Conservation (phyloP, 2,797 vertebrate species). For the Pseudopleuronectes americanus region DNA sequence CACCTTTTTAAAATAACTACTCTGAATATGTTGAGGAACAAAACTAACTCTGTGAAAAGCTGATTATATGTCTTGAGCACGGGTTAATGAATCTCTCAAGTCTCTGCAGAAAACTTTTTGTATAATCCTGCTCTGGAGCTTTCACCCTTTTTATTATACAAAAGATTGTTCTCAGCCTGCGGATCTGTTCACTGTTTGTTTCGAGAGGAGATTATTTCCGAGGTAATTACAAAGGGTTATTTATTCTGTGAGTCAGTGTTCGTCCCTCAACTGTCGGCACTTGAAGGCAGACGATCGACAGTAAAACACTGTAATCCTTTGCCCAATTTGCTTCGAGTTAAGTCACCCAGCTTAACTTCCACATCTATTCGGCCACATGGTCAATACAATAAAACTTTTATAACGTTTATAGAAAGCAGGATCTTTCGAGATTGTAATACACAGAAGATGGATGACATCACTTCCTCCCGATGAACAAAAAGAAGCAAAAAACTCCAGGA, state of each 20-base stretch:
- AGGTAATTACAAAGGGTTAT: constrained; percentile 29
- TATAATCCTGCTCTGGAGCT: constrained; percentile 20
- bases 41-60: constrained; percentile 9
- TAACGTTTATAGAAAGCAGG: not conserved
- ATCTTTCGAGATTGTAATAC: not conserved
- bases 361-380: not conserved
- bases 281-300: constrained; percentile 4
- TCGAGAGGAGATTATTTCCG: constrained; percentile 32
- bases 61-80: constrained; percentile 24
- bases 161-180: constrained; percentile 17
- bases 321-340: constrained; percentile 11
- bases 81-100: constrained; percentile 41
- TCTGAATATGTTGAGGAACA: constrained; percentile 7
- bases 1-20: constrained; percentile 25
- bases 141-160: constrained; percentile 2
- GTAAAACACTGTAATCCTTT: constrained; percentile 12
- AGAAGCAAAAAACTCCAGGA: no score
- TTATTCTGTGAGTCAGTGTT: constrained; percentile 25
- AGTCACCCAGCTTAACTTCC: constrained; percentile 11
- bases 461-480: no score
- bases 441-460: no score
- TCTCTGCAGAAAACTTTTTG: constrained; percentile 16
- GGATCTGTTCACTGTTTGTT: constrained; percentile 44
- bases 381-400: not conserved
- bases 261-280: constrained; percentile 17